A percentile compares a stretch with the other conserved stretches of the same genome.
phyloP scores from a whole-genome alignment of 2,113 vertebrate species.

The Heterocephalus glaber region DNA sequence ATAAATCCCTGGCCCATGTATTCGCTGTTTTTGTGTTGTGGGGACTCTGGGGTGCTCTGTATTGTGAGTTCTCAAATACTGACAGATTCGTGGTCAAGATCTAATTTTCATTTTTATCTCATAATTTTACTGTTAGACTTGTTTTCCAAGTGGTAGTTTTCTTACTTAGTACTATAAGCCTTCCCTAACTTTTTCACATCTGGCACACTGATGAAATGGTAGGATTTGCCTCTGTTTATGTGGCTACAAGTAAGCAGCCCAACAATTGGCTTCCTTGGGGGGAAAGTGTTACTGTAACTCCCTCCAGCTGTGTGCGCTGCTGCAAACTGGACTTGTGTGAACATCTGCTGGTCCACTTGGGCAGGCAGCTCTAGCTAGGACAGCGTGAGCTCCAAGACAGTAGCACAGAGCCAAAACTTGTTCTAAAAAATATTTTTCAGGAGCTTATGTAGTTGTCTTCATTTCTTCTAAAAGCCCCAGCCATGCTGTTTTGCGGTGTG shows the following conservation, averaged over 20 bases:
- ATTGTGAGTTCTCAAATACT: neutral
- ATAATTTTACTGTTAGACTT: constrained; percentile 12
- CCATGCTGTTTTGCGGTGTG: neutral
- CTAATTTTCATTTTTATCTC: constrained; percentile 1
- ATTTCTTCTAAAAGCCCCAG: constrained; percentile 1
- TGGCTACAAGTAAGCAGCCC: neutral
- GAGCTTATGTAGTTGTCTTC: neutral
- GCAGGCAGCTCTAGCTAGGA: neutral
- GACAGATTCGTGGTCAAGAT: neutral
- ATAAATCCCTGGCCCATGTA: too few species aligned
- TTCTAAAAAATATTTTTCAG: neutral
- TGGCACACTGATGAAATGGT: neutral
- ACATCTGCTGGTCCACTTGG: neutral
- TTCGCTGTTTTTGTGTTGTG: neutral
- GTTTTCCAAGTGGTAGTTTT: constrained; percentile 1
- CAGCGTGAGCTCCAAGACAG: neutral
- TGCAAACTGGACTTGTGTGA: neutral
- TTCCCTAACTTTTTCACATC: neutral
- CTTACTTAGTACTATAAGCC: neutral
- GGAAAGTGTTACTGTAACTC: neutral
- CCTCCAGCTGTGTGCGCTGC: neutral
- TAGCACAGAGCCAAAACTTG: neutral
- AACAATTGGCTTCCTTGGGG: neutral
- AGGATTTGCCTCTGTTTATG: neutral
- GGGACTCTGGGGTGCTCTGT: neutral